Base-by-base conservation (phyloP, 2,888 invertebrate species). In the Molanna angustata region DNA sequence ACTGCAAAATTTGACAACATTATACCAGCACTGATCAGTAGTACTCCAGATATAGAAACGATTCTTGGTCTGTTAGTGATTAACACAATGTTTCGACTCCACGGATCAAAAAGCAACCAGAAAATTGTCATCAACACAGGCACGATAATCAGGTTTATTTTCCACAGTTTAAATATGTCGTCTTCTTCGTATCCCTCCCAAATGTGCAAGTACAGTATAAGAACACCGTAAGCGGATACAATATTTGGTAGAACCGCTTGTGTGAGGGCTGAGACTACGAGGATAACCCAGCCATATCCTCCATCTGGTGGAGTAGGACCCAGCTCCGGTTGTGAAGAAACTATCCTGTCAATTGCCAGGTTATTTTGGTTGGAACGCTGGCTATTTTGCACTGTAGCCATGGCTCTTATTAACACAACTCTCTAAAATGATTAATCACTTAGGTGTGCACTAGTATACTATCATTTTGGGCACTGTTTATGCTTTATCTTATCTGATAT, bases 281-380 rank as follows among this genome's bases (percentile, higher is more conserved):
- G 76, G 60, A 85, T 78, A 42, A 84, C 63, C 85, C 85, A 85
- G 1, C 84, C 84, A 62, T 82, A 84, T 2, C 84, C 83, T 0
- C 84, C 84, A 62, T 84, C 84, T 1, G 84, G 82, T 42, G 83
- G 76, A 11, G 77, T 78, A 1, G 85, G 84, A 0, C 84, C 84
- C 44, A 85, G 73, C 67, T 85, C 84, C 1, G 84, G 82, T 59
- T 82, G 80, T 17, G 84, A 82, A 40, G 82, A 75, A 49, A 84
- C 72, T 3, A 85, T 74, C 48, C 79, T 73, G 62, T 85, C 85
- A 59, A 85, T 67, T 62, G 72, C 72, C 13, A 76, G 64, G 49
- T 73, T 31, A 13, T 40, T 40, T 31, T 27, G 14, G 35, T 40
- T 40, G n/a, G n/a, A n/a, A n/a, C n/a, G n/a, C n/a, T n/a, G n/a